Evolutionary conservation across 2,888 invertebrate genomes (phyloP).

Genomic region (Tetheella fluctuosa): DNA sequence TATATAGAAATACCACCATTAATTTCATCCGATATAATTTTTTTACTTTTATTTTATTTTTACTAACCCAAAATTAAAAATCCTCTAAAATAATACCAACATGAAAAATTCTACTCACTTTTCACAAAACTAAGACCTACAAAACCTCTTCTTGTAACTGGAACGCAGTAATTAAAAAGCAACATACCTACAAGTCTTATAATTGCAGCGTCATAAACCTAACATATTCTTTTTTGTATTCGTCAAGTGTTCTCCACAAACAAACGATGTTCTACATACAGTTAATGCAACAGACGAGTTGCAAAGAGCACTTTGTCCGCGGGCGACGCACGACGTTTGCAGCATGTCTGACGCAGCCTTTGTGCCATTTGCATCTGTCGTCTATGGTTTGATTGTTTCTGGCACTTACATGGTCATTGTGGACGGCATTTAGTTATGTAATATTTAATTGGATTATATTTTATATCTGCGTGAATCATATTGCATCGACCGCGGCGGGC

Average conservation of each 20-base stretch:
- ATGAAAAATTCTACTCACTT: neutral
- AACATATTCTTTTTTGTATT: conserved; percentile 5
- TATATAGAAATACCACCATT: too few relatives aligned
- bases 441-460: neutral
- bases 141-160: neutral
- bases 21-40: too few relatives aligned
- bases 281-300: conserved; percentile 10
- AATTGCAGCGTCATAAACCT: neutral
- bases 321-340: neutral
- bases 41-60: too few relatives aligned
- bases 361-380: conserved; percentile 24
- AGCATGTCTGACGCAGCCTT: conserved; percentile 19
- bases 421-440: neutral
- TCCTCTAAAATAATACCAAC: too few relatives aligned
- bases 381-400: neutral
- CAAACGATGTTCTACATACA: conserved; percentile 17
- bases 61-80: too few relatives aligned
- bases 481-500: too few relatives aligned
- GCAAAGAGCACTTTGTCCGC: conserved; percentile 27
- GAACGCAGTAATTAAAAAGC: conserved; percentile 8
- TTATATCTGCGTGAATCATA: too few relatives aligned
- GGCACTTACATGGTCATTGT: neutral
- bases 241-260: neutral
- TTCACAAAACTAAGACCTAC: neutral
- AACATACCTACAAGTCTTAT: neutral